Base-by-base conservation (phyloP, 2,888 invertebrate genomes). In the Molorchus minor region DNA sequence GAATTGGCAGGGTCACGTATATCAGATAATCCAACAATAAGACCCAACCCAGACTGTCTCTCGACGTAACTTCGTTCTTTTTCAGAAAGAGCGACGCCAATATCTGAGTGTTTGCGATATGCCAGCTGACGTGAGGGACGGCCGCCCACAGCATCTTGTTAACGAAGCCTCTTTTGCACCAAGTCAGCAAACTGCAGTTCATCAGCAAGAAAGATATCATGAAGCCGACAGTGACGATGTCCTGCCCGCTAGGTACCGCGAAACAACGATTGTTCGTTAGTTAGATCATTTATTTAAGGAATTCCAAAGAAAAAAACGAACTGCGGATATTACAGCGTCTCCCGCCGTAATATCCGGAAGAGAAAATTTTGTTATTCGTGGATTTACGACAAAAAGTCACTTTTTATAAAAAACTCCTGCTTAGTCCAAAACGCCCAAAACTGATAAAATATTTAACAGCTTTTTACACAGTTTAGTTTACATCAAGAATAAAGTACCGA, bases 41-140 rank as follows among this genome's bases (percentile, higher is more conserved):
- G 19, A 87, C 84, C 91, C 91, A 91, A 21, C 89, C 89, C 13
- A 91, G 82, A 54, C 86, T 85, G 73, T 90, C 88, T 60, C 89
- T 83, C 16, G 86, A 84, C 38, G 85, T 84, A 64, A 85, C 83
- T 67, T 84, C 84, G 77, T 82, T 77, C 74, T 81, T 80, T 74
- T 87, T 86, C 61, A 88, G 80, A 74, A 87, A 85, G 65, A 89
- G 81, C 74, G 87, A 85, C 55, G 82, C 81, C 47, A 88, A 80
- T 61, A 89, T 79, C 75, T 89, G 89, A 20, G 84, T 81, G 68
- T 84, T 86, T 65, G 88, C 84, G 20, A 87, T 79, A 59, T 87
- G 82, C 85, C 89, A 90, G 29, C 86, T 84, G 45, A 89, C 72
- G 72, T 89, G 89, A 41, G 89, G 87, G 49, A 89, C 81, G 2